These are phyloP conservation scores for Protula sp. DNA, from an alignment of 2,888 invertebrate genomes.

Conservation along the genomic window DNA sequence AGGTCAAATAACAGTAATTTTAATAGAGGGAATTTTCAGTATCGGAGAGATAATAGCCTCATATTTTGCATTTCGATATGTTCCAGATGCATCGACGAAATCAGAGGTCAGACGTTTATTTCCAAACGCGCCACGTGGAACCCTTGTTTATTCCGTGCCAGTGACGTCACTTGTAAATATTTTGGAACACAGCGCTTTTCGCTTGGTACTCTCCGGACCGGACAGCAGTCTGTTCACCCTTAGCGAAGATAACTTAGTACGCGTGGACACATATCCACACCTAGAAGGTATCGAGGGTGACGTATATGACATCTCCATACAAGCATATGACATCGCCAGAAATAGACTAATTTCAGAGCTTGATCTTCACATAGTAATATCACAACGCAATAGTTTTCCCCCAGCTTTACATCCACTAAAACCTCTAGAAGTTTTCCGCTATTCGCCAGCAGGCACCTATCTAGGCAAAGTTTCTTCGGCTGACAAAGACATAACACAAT, in stretches of 20 bases:
- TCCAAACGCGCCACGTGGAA: not conserved
- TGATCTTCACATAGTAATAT: not conserved
- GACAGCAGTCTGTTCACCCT: not conserved
- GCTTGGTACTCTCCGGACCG: not conserved
- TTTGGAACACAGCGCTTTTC: not conserved
- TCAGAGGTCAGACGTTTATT: not conserved
- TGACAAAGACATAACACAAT: too few species aligned
- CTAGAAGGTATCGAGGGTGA: not conserved
- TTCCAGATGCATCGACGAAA: too few species aligned
- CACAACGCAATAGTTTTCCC: not conserved
- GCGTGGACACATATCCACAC: not conserved
- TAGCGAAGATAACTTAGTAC: not conserved
- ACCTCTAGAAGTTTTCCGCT: not conserved
- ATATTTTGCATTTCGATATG: too few species aligned
- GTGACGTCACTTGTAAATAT: not conserved
- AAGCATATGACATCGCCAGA: not conserved
- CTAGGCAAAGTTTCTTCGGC: too few species aligned
- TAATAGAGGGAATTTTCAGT: too few species aligned
- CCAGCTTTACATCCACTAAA: not conserved
- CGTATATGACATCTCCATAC: not conserved
- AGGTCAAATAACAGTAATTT: too few species aligned
- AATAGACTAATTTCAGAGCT: not conserved
- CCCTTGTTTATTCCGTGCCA: not conserved
- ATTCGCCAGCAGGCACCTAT: not conserved
- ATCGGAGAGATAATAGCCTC: too few species aligned